A percentile compares a stretch with the other conserved stretches of the same genome.
These are phyloP conservation scores for Rhabdomys pumilio DNA, from an alignment of 2,797 vertebrate species.

Conservation along the genomic window DNA sequence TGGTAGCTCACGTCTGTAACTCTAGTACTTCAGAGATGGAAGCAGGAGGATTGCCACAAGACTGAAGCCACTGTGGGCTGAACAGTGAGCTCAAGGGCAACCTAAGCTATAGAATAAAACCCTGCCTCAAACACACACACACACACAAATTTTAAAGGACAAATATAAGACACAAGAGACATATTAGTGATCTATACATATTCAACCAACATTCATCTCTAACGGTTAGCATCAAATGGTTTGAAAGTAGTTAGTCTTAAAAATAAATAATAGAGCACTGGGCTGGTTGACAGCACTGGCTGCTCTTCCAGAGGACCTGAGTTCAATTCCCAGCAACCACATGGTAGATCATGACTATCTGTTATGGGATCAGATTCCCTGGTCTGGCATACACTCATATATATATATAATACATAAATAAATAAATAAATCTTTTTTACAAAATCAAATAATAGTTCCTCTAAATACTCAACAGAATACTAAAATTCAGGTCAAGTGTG, in stretches of 20 bases:
- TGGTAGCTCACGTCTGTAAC: neutral
- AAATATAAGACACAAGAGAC: neutral
- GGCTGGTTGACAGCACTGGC: neutral
- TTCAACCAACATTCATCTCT: conserved; percentile 28
- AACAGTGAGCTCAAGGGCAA: neutral
- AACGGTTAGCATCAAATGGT: conserved; percentile 54
- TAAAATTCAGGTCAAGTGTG: conserved; percentile 54
- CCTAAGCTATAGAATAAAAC: neutral
- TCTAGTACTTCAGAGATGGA: neutral
- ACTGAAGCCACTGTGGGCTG: neutral
- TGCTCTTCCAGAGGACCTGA: neutral
- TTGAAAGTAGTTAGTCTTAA: conserved; percentile 62
- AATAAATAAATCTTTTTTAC: neutral
- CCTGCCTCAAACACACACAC: neutral
- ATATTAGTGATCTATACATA: conserved; percentile 1
- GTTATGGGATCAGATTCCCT: neutral
- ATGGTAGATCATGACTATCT: neutral
- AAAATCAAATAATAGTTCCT: conserved; percentile 53
- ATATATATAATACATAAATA: neutral
- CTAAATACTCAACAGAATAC: conserved; percentile 1
- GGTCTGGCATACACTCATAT: neutral
- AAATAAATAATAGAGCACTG: conserved; percentile 37
- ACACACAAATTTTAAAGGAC: no score
- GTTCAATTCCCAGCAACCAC: neutral
- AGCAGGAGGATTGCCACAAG: neutral